Conservation (phyloP, 2,113 vertebrate genomes). For the Conger conger region DNA sequence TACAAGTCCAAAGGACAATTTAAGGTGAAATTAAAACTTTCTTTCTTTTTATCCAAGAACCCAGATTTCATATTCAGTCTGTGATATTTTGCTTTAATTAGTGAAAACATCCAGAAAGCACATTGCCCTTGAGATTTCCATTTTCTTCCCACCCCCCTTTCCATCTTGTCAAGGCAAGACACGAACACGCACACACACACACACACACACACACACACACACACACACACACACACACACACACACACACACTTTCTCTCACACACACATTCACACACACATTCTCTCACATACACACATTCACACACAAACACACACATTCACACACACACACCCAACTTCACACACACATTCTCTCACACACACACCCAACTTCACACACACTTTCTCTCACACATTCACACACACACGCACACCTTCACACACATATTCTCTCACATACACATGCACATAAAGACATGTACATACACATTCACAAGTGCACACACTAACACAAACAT, state of each 20-base stretch:
- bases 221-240: too few species aligned
- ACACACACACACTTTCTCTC: background rate
- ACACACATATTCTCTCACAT: background rate
- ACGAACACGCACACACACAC: background rate
- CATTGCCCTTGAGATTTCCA: background rate
- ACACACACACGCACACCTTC: background rate
- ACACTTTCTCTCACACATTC: background rate
- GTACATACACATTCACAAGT: too few species aligned
- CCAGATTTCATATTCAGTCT: background rate
- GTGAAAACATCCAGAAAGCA: background rate
- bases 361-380: too few species aligned
- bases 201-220: background rate
- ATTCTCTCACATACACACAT: too few species aligned
- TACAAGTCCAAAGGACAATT: background rate
- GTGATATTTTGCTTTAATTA: conserved; percentile 4
- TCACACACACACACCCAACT: background rate
- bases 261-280: too few species aligned
- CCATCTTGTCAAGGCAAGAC: background rate
- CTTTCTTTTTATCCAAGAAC: too few species aligned
- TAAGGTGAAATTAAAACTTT: conserved; percentile 9
- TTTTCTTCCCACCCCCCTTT: too few species aligned
- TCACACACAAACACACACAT: too few species aligned
- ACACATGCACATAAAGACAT: background rate
- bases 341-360: too few species aligned
- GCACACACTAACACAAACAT: background rate